Conservation (phyloP, 2,888 invertebrate genomes). For the Calameuta pallipes region DNA sequence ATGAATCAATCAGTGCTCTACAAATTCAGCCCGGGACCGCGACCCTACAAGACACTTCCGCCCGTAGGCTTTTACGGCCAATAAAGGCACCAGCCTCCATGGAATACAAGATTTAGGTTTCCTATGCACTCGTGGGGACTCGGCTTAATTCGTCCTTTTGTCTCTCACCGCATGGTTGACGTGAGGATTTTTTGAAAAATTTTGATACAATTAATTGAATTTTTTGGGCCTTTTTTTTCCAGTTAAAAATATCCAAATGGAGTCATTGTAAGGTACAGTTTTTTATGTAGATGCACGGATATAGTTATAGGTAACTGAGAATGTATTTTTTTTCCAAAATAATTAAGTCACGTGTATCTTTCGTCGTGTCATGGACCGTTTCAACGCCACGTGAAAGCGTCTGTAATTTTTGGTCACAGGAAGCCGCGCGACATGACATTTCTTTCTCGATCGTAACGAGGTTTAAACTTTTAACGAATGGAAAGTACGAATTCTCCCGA, state of each 20-base stretch:
- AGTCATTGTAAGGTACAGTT: not conserved
- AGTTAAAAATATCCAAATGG: not conserved
- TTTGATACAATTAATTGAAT: not conserved
- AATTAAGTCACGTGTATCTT: not conserved
- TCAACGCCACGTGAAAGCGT: not conserved
- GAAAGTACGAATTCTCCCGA: not conserved
- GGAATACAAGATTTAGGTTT: conserved; percentile 48
- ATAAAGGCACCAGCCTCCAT: conserved; percentile 38
- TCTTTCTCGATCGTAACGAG: not conserved
- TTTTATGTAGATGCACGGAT: not conserved
- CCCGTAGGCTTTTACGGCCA: conserved; percentile 36
- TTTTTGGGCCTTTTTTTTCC: too few relatives aligned
- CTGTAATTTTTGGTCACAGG: not conserved
- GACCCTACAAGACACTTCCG: conserved; percentile 23
- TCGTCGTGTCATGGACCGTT: not conserved
- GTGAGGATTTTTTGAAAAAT: not conserved
- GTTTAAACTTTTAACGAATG: not conserved
- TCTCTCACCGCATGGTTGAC: not conserved
- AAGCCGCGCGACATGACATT: not conserved
- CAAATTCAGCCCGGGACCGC: conserved; percentile 14
- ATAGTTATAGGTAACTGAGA: not conserved
- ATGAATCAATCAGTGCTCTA: conserved; percentile 21
- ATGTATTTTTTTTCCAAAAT: not conserved
- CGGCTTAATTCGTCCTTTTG: not conserved
- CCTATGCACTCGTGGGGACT: conserved; percentile 18